A percentile compares a stretch with the other conserved stretches of the same genome.
Evolutionary conservation across 1,140 invertebrate species (phyloP).

Genomic region (Caerostris darwini): DNA sequence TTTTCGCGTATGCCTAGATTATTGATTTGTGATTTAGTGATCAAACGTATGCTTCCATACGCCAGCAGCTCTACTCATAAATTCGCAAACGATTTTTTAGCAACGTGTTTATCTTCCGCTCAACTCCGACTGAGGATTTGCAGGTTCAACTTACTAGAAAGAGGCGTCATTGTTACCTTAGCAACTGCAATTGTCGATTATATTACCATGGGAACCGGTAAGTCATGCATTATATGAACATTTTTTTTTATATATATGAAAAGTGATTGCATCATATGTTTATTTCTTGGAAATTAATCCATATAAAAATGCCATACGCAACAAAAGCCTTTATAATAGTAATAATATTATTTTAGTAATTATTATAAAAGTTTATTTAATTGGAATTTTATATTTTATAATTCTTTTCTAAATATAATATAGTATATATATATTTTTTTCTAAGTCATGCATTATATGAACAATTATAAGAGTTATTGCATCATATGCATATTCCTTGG

Average conservation of each 20-base stretch:
- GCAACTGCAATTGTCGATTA: slow-evolving; percentile 63
- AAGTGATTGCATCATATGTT: neutral
- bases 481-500: too few relatives aligned
- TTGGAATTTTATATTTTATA: too few relatives aligned
- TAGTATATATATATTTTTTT: too few relatives aligned
- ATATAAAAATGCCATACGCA: too few relatives aligned
- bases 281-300: too few relatives aligned
- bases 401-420: too few relatives aligned
- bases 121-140: slow-evolving; percentile 9
- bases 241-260: neutral
- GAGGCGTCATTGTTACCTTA: slow-evolving; percentile 68
- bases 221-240: neutral
- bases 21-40: neutral
- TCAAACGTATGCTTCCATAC: slow-evolving; percentile 57
- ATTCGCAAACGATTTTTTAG: slow-evolving; percentile 55
- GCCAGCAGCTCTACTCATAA: neutral
- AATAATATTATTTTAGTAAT: too few relatives aligned
- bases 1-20: neutral
- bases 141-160: slow-evolving; percentile 4
- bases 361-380: too few relatives aligned
- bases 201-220: slow-evolving; percentile 73
- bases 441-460: too few relatives aligned
- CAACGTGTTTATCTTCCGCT: slow-evolving; percentile 54
- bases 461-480: too few relatives aligned
- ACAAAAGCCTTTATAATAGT: too few relatives aligned